Conservation (phyloP, 2,113 vertebrate genomes). For the Oceanodroma tethys region DNA sequence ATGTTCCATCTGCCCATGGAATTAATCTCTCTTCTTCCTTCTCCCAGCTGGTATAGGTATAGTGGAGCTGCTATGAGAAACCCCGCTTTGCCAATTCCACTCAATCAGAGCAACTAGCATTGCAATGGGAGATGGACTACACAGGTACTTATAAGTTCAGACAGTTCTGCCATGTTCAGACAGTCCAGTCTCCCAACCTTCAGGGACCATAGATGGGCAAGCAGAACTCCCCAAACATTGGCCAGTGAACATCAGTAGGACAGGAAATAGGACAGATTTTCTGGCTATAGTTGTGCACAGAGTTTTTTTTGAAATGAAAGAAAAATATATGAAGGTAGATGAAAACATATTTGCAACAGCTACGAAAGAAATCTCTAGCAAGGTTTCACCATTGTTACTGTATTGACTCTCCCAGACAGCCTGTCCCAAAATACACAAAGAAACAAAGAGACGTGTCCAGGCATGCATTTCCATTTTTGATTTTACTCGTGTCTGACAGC, state of each 20-base stretch:
- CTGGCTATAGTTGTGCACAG: neutral
- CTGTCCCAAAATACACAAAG: neutral
- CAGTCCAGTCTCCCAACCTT: neutral
- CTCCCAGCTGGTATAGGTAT: neutral
- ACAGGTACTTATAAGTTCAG: neutral
- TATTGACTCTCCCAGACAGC: neutral
- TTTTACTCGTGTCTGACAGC: neutral
- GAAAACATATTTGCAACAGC: neutral
- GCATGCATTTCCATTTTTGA: neutral
- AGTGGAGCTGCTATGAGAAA: neutral
- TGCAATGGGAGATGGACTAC: too few species aligned
- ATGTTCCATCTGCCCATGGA: neutral
- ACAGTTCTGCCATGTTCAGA: neutral
- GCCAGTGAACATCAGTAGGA: neutral
- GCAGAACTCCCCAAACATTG: neutral
- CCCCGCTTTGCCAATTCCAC: neutral
- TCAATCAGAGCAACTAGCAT: neutral
- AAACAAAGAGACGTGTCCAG: neutral
- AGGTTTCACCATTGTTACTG: neutral
- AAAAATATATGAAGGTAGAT: neutral
- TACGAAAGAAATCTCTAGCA: neutral
- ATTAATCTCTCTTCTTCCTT: neutral
- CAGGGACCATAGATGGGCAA: neutral
- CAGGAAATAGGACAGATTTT: neutral
- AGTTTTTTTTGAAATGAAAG: neutral